Conservation (phyloP, 1,140 invertebrate genomes). For the Leucophenga varia region DNA sequence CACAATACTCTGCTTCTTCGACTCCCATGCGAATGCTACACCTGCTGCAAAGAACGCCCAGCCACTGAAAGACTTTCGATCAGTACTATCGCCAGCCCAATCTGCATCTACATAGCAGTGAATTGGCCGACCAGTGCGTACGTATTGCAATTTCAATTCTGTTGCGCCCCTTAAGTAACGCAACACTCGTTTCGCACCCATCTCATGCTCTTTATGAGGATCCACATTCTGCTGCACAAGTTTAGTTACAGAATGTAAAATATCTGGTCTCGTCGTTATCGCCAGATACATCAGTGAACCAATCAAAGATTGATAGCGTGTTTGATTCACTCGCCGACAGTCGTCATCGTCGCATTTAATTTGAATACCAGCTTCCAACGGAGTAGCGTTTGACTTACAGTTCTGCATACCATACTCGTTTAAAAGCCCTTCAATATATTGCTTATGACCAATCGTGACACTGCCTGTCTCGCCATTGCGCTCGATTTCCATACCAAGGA, state of each 20-base stretch:
- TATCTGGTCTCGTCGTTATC: constrained; percentile 12
- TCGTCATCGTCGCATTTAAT: constrained; percentile 7
- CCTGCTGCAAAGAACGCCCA: not conserved
- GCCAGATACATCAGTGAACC: constrained; percentile 13
- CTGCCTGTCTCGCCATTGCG: constrained; percentile 8
- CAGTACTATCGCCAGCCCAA: constrained; percentile 27
- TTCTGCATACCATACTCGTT: constrained; percentile 11
- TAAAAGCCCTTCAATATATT: constrained; percentile 14
- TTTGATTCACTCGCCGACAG: constrained; percentile 3
- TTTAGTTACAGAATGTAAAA: constrained; percentile 4
- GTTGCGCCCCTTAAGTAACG: constrained; percentile 4
- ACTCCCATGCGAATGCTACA: not conserved
- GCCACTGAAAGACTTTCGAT: constrained; percentile 4
- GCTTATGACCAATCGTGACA: constrained; percentile 10
- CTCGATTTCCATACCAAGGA: constrained; percentile 43
- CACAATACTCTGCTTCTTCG: not conserved
- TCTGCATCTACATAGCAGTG: constrained; percentile 6
- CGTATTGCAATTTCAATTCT: not conserved
- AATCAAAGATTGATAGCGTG: constrained; percentile 8
- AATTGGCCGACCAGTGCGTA: constrained; percentile 1
- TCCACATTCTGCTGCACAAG: constrained; percentile 2
- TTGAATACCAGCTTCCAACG: constrained; percentile 2
- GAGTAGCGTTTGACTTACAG: constrained; percentile 4
- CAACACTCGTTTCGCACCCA: constrained; percentile 8
- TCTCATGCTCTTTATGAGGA: constrained; percentile 1